Percentiles rank a stretch among this genome's conserved stretches.
These are phyloP conservation scores for Chelmon rostratus DNA, from an alignment of 2,797 vertebrate genomes.

Conservation along the genomic window DNA sequence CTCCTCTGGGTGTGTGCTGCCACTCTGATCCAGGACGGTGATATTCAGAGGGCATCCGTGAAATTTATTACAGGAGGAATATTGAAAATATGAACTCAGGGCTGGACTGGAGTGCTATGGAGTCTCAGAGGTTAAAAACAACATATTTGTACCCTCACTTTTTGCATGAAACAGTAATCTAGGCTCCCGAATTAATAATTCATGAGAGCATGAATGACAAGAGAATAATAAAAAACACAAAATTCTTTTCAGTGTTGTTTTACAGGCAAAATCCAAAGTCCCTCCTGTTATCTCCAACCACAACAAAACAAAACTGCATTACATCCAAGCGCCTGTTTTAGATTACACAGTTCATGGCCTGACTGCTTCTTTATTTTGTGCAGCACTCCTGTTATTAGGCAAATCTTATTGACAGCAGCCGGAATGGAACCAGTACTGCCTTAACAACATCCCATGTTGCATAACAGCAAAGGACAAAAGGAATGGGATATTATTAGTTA, in stretches of 20 bases:
- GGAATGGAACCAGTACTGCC: not conserved
- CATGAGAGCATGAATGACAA: too few species aligned
- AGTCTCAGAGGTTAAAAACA: not conserved
- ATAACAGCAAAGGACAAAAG: too few species aligned
- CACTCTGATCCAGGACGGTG: not conserved
- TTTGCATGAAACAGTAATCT: not conserved
- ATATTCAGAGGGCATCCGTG: not conserved
- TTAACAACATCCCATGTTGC: not conserved
- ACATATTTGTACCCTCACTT: not conserved
- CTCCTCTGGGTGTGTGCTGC: not conserved
- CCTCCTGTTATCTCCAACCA: not conserved
- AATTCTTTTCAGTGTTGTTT: not conserved
- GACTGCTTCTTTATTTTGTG: not conserved
- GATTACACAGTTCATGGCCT: not conserved
- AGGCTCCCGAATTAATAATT: not conserved
- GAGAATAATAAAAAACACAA: not conserved
- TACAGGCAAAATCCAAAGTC: not conserved
- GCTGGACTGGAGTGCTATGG: not conserved
- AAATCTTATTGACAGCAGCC: not conserved
- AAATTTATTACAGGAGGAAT: too few species aligned
- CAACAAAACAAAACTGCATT: not conserved
- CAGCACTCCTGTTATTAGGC: not conserved
- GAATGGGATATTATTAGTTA: too few species aligned
- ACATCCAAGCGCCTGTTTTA: not conserved
- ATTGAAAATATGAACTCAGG: not conserved